phyloP scores from a whole-genome alignment of 2,888 invertebrate species.

The Seira musarum region DNA sequence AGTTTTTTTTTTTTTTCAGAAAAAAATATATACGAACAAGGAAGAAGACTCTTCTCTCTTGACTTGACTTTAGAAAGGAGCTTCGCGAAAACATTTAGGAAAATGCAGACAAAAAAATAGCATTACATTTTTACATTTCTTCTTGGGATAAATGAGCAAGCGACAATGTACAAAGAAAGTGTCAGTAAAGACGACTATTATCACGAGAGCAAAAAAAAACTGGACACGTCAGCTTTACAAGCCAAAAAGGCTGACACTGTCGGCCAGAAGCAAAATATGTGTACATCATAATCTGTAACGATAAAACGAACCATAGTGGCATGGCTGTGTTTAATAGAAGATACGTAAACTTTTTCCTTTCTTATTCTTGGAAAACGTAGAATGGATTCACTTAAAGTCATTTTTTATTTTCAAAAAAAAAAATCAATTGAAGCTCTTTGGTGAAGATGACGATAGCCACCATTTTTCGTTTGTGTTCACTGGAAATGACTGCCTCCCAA shows the following conservation, averaged over 20 bases:
- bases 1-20: no score
- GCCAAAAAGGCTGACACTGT: background rate
- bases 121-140: background rate
- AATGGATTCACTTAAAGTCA: background rate
- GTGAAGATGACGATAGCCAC: background rate
- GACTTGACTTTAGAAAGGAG: no score
- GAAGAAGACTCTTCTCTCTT: no score
- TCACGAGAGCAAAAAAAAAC: background rate
- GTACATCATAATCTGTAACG: background rate
- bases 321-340: background rate
- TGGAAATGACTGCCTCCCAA: background rate
- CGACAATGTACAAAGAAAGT: slow-evolving; percentile 1
- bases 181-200: background rate
- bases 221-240: slow-evolving; percentile 9
- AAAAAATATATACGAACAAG: no score
- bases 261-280: no score
- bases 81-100: no score
- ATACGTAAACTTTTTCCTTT: no score
- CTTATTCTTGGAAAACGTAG: background rate
- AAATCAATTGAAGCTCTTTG: background rate
- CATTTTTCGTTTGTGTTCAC: background rate
- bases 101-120: no score
- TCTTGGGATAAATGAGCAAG: background rate
- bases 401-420: background rate
- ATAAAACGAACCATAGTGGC: background rate